Base-by-base conservation (phyloP, 2,888 invertebrate species). In the Cremastobaeus sp. region DNA sequence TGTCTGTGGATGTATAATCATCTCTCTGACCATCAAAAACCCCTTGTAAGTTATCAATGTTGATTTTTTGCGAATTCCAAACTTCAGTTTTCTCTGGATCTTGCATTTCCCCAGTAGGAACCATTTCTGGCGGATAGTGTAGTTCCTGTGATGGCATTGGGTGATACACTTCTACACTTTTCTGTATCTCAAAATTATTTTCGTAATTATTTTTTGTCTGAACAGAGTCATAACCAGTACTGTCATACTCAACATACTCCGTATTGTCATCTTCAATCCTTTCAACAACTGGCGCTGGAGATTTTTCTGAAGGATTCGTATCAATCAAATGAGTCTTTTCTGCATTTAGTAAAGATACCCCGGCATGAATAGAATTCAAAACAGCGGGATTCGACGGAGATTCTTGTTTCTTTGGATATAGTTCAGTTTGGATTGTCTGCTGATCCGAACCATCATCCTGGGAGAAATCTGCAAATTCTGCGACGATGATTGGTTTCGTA, bases 71-170 rank as follows among this genome's bases (percentile, higher is more conserved):
- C 5, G 71, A 52, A 18, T 71, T 68, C 75, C 68, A 75, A 6
- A 48, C 32, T 39, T 60, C 59, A 5, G 39, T 37, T 3, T 64
- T 21, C 8, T 25, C 57, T 0, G 34, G 17, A 4, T 57, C 47
- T 37, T 59, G 77, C n/a, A 59, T 68, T 25, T 79, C 79, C 65
- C 82, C 78, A 48, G 77, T 76, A 34, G 71, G 76, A 1, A 78
- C 64, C 28, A 82, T 76, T 59, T 74, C 68, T 32, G 82, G 79
- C 37, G 84, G 82, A 60, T 85, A 86, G 78, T 87, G 85, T 47
- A 86, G 84, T 73, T 86, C 85, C n/a, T 84, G 84, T 8, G 84
- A 76, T n/a, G 86, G 85, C 15, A 82, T 82, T 11, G 79, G 82
- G 48, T 85, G 84, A 70, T 84, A 86, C 34, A 87, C 55, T 57